phyloP scores from a whole-genome alignment of 2,888 invertebrate genomes.

The Metellina segmentata region DNA sequence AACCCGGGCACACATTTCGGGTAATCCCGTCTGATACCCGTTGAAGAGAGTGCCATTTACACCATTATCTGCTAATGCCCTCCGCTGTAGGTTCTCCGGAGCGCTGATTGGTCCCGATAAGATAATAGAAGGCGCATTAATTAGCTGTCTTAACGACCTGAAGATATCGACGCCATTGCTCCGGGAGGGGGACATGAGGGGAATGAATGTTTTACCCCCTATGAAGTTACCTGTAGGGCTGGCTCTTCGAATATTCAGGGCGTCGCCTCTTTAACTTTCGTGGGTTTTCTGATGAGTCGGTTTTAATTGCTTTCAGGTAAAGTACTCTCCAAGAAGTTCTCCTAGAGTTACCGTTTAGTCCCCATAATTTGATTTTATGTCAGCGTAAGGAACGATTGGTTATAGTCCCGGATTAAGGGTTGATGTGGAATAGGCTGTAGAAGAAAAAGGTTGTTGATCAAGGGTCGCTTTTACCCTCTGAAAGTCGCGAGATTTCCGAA shows the following conservation, averaged over 20 bases:
- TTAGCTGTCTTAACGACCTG: slow-evolving; percentile 63
- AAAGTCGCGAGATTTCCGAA: no score
- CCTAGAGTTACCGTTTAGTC: no score
- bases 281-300: not conserved
- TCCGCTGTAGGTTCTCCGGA: slow-evolving; percentile 13
- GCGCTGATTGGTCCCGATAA: slow-evolving; percentile 62
- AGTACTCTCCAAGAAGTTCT: no score
- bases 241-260: not conserved
- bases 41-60: slow-evolving; percentile 30
- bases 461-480: no score
- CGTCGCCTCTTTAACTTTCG: slow-evolving; percentile 3
- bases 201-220: not conserved
- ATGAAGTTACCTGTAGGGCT: slow-evolving; percentile 35
- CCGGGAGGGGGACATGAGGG: not conserved
- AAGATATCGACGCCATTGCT: slow-evolving; percentile 38
- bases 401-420: no score
- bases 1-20: not conserved
- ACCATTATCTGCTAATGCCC: slow-evolving; percentile 54
- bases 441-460: no score
- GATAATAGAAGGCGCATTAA: slow-evolving; percentile 65
- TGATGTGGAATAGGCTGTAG: no score
- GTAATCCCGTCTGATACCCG: slow-evolving; percentile 38
- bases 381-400: no score
- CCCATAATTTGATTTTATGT: no score
- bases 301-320: not conserved